phyloP scores from a whole-genome alignment of 2,888 invertebrate species.

The Masnerella sp. region DNA sequence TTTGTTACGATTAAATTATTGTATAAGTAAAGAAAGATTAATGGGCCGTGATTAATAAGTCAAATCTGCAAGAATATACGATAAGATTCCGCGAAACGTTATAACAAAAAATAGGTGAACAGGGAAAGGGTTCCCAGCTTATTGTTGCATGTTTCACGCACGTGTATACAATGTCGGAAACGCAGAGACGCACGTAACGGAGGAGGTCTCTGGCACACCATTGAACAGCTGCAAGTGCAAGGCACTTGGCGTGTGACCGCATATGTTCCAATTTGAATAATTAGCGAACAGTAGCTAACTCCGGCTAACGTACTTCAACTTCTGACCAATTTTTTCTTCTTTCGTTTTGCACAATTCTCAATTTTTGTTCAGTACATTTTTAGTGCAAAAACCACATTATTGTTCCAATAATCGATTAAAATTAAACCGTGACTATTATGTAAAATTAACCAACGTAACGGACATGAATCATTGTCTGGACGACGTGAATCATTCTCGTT shows the following conservation, averaged over 20 bases:
- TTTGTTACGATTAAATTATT: no score
- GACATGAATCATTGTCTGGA: slow-evolving; percentile 12
- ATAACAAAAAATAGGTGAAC: slow-evolving; percentile 39
- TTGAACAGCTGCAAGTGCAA: slow-evolving; percentile 59
- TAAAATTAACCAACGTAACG: neutral
- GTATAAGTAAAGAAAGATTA: no score
- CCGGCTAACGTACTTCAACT: slow-evolving; percentile 23
- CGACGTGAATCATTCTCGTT: slow-evolving; percentile 9
- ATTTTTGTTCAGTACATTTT: neutral
- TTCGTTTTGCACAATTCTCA: slow-evolving; percentile 3
- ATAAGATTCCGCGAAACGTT: slow-evolving; percentile 25
- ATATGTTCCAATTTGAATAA: slow-evolving; percentile 60
- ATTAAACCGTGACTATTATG: slow-evolving; percentile 8
- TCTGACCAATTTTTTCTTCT: slow-evolving; percentile 12
- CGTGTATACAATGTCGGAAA: slow-evolving; percentile 38
- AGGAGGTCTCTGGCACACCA: slow-evolving; percentile 55
- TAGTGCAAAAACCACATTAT: no score
- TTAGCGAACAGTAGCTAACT: slow-evolving; percentile 44
- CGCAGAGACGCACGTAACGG: slow-evolving; percentile 43
- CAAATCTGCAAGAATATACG: no score
- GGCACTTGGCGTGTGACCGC: slow-evolving; percentile 60
- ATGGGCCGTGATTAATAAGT: no score
- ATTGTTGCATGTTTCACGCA: slow-evolving; percentile 55
- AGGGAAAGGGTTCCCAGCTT: slow-evolving; percentile 52
- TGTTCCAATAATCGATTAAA: no score